Conservation (phyloP, 2,797 vertebrate genomes). For the Diceros bicornis region DNA sequence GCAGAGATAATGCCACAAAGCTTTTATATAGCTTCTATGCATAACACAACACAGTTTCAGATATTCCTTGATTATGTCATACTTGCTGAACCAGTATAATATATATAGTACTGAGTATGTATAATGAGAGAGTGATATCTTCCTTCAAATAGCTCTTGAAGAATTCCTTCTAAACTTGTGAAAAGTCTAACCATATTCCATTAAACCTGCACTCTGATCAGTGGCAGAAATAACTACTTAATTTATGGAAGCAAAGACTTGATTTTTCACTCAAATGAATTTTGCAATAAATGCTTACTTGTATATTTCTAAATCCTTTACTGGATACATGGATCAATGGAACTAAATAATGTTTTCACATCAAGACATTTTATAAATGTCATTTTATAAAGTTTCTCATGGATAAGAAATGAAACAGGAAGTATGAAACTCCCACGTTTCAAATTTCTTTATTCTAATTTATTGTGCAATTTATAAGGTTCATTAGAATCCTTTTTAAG, state of each 20-base stretch:
- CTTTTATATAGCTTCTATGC: neutral
- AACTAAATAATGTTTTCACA: neutral
- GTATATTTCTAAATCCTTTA: conserved; percentile 24
- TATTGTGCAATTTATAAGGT: neutral
- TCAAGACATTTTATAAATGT: conserved; percentile 32
- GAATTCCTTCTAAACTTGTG: conserved; percentile 41
- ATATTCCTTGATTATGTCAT: neutral
- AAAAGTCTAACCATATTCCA: neutral
- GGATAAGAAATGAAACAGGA: neutral
- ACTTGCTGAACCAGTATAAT: conserved; percentile 2
- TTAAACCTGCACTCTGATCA: neutral
- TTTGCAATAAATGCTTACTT: conserved; percentile 14
- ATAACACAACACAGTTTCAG: neutral
- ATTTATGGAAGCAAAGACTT: neutral
- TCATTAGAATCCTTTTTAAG: conserved; percentile 16
- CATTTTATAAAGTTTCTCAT: conserved; percentile 27
- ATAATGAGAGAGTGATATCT: neutral
- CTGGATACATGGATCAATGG: neutral
- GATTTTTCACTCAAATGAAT: neutral
- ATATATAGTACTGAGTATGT: neutral
- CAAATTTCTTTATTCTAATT: conserved; percentile 52
- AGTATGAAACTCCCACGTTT: neutral
- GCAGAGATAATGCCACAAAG: neutral
- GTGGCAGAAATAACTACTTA: conserved; percentile 32
- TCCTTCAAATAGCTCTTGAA: neutral